Percentiles rank a stretch among this genome's conserved stretches.
Evolutionary conservation across 2,888 invertebrate genomes (phyloP).

Genomic region (Caenorhabditis angaria): DNA sequence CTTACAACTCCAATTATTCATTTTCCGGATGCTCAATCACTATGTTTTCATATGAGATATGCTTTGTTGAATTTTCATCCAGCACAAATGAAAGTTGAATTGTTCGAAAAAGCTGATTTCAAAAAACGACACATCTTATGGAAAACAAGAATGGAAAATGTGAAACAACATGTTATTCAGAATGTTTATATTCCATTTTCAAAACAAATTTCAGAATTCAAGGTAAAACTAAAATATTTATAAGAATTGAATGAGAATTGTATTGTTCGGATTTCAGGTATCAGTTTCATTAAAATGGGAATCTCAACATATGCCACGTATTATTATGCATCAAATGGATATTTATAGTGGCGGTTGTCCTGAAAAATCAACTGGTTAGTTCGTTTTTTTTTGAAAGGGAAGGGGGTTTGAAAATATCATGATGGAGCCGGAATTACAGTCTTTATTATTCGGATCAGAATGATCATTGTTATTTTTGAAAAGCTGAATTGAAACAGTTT

Average conservation of each 20-base stretch:
- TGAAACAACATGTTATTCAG: slow-evolving; percentile 37
- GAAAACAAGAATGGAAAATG: slow-evolving; percentile 35
- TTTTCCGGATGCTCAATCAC: slow-evolving; percentile 25
- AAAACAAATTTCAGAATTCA: slow-evolving; percentile 19
- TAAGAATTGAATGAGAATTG: neutral
- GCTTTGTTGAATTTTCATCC: slow-evolving; percentile 41
- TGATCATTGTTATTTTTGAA: too few relatives aligned
- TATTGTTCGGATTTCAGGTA: slow-evolving; percentile 12
- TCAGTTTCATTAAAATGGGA: slow-evolving; percentile 38
- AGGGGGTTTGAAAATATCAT: neutral
- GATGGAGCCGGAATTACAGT: too few relatives aligned
- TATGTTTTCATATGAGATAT: slow-evolving; percentile 34
- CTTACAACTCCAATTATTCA: slow-evolving; percentile 28
- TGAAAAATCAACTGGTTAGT: slow-evolving; percentile 32
- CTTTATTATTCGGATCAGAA: too few relatives aligned
- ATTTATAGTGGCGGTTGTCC: slow-evolving; percentile 40
- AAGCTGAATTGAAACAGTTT: too few relatives aligned
- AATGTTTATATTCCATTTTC: slow-evolving; percentile 32
- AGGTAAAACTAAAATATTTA: slow-evolving; percentile 15
- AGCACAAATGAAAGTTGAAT: slow-evolving; percentile 37
- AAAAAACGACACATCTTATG: slow-evolving; percentile 32
- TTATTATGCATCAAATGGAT: slow-evolving; percentile 41
- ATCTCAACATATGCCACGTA: slow-evolving; percentile 33
- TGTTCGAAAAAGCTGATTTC: slow-evolving; percentile 15
- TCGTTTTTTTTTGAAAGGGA: neutral